Evolutionary conservation across 1,140 invertebrate genomes (phyloP), one percentile per base, ranked within the genome.

Genomic region (Drosophila azteca): DNA sequence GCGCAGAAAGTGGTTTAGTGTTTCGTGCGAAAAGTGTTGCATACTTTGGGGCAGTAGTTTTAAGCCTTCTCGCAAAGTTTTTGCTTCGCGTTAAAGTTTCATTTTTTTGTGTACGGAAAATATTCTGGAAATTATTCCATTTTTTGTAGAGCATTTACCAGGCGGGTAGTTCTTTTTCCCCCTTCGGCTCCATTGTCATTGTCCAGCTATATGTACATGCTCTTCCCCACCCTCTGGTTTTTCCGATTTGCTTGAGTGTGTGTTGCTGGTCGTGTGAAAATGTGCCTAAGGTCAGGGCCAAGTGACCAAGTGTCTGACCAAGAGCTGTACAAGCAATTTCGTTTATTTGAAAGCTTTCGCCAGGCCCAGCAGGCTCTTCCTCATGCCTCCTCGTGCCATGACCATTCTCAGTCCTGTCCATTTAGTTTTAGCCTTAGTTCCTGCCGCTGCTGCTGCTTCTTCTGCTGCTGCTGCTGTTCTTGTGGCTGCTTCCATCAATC

Each of bases 211-310:
- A 22, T 31, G 6, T 31, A 22, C 24, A 35, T n/a, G 22, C 22
- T 46, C 8, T 17, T 7, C 7, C 26, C 54, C 35, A 26, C n/a
- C n/a, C 39, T 13, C n/a, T 31, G 35, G 13, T 51, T 66, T 66
- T 68, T 41, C 13, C 51, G 5, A 43, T 51, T 54, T 62, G 9
- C 46, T 13, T 62, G 58, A 59, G 65, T 67, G 59, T 54, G 63
- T 84, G 71, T 61, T 46, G 61, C 45, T 22, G 52, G 63, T 64
- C 81, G 81, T 84, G 81, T 77, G 72, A 84, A 84, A 84, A 74
- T 87, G 62, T 51, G 82, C 82, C 81, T 85, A 82, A 68, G 82
- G 78, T 82, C 69, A 82, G 39, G 74, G 82, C 64, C 82, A 55
- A 60, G 62, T 50, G 74, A 78, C 64, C 82, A 55, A 60, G 62